Percentiles rank a stretch among this genome's conserved stretches.
Conservation (phyloP, 1,140 invertebrate species). For the Hycleus phaleratus region DNA sequence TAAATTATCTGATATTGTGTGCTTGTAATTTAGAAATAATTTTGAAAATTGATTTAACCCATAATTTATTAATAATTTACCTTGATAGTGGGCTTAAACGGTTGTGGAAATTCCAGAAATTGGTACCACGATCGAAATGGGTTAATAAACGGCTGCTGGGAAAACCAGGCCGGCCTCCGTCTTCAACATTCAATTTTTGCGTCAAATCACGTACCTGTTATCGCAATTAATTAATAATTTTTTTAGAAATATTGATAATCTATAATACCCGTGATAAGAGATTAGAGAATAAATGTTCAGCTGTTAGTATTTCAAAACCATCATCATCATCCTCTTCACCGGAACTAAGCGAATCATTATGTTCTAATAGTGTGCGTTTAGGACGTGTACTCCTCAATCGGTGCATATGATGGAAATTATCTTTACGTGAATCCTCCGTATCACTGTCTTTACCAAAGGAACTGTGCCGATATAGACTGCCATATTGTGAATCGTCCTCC, state of each 20-base stretch:
- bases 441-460: constrained; percentile 46
- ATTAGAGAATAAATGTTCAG: constrained; percentile 83
- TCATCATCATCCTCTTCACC: constrained; percentile 84
- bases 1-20: constrained; percentile 31
- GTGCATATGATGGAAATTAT: constrained; percentile 62
- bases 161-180: constrained; percentile 51
- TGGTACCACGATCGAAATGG: constrained; percentile 37
- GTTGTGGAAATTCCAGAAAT: constrained; percentile 36
- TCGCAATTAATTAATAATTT: constrained; percentile 12
- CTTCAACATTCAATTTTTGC: constrained; percentile 75
- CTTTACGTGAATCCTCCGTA: constrained; percentile 43
- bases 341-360: constrained; percentile 74
- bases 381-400: constrained; percentile 66
- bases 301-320: constrained; percentile 81
- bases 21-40: constrained; percentile 27
- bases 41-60: neutral
- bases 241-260: neutral
- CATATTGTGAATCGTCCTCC: constrained; percentile 57
- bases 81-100: constrained; percentile 32
- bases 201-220: constrained; percentile 71
- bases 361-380: constrained; percentile 55
- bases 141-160: constrained; percentile 46
- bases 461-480: constrained; percentile 35
- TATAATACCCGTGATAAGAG: constrained; percentile 64
- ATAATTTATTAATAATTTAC: constrained; percentile 15